These are phyloP conservation scores for Martes martes DNA, from an alignment of 2,113 vertebrate species.

Conservation along the genomic window DNA sequence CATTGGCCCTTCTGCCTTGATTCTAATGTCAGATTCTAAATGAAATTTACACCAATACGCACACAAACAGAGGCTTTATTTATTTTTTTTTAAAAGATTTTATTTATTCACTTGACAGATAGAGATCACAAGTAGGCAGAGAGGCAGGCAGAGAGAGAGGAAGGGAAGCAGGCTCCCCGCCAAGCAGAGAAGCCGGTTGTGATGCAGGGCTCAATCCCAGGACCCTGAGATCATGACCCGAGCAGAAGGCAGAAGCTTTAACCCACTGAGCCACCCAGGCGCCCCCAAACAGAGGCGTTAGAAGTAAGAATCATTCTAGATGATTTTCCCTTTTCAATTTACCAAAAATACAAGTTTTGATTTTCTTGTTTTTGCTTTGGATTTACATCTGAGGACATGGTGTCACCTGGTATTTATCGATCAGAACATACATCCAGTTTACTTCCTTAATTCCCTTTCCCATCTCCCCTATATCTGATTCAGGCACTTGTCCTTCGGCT, in stretches of 20 bases:
- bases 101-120: too few species aligned
- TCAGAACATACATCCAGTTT: not conserved
- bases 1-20: constrained; percentile 36
- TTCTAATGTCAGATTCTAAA: constrained; percentile 51
- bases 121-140: too few species aligned
- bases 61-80: not conserved
- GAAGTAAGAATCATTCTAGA: not conserved
- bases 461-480: not conserved
- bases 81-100: too few species aligned
- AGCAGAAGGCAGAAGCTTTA: too few species aligned
- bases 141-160: too few species aligned
- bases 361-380: not conserved
- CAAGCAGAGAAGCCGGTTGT: too few species aligned
- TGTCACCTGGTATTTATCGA: not conserved
- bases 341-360: not conserved
- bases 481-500: not conserved
- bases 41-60: not conserved
- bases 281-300: not conserved
- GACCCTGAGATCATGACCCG: too few species aligned
- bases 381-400: not conserved
- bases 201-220: too few species aligned
- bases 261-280: too few species aligned
- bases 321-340: not conserved
- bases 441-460: not conserved
- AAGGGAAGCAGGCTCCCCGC: too few species aligned